A percentile compares a stretch with the other conserved stretches of the same genome.
Conservation (phyloP, 2,113 vertebrate species). For the Ciconia stormi region DNA sequence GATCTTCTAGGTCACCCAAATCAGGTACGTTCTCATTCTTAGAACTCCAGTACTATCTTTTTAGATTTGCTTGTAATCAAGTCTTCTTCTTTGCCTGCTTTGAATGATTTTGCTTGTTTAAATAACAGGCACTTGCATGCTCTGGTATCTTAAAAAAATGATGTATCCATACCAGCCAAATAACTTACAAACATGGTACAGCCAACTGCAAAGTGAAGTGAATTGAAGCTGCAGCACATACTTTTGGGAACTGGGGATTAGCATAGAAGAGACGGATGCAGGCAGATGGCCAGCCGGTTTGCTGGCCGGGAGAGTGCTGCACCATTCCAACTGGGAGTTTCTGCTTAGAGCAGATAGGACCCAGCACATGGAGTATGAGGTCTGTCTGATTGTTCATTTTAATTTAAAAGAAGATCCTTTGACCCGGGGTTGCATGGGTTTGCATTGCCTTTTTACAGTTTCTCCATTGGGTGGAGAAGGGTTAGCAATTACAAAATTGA, state of each 20-base stretch:
- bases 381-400: conserved; percentile 9
- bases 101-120: not conserved
- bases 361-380: not conserved
- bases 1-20: not conserved
- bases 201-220: not conserved
- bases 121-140: not conserved
- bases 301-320: conserved; percentile 4
- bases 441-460: not conserved
- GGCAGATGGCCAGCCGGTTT: conserved; percentile 44
- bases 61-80: not conserved
- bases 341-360: conserved; percentile 46
- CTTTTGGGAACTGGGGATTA: conserved; percentile 35
- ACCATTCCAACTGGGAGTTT: conserved; percentile 25
- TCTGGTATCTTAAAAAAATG: not conserved
- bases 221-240: not conserved
- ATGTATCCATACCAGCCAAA: not conserved
- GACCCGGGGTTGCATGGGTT: not conserved
- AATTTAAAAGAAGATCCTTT: conserved; percentile 12
- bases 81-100: not conserved
- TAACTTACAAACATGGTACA: not conserved
- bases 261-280: conserved; percentile 32
- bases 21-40: not conserved
- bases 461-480: not conserved
- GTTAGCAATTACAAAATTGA: not conserved
- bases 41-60: not conserved